phyloP scores from a whole-genome alignment of 2,113 vertebrate genomes.

The Gymnarchus niloticus region DNA sequence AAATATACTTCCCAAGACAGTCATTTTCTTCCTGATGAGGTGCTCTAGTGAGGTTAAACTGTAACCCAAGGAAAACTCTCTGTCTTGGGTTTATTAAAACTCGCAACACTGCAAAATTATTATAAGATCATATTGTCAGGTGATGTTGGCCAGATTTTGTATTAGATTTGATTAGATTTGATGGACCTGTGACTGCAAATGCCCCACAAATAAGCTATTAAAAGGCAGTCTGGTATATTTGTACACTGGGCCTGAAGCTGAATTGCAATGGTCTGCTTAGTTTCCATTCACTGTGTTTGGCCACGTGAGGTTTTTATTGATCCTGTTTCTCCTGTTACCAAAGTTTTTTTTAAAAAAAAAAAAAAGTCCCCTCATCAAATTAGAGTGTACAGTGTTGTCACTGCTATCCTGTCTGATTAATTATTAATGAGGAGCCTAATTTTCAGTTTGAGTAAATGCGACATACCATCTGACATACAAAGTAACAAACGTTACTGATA shows the following conservation, averaged over 20 bases:
- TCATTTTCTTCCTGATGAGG: too few relatives aligned
- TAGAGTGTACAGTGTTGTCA: not conserved
- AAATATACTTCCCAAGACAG: too few relatives aligned
- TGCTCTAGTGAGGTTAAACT: too few relatives aligned
- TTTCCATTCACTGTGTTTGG: not conserved
- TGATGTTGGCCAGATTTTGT: not conserved
- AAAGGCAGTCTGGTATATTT: not conserved
- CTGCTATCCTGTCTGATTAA: not conserved
- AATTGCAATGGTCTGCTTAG: not conserved
- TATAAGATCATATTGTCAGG: too few relatives aligned
- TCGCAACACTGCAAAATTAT: too few relatives aligned
- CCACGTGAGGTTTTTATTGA: not conserved
- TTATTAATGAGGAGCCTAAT: slow-evolving; percentile 9
- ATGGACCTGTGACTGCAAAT: not conserved
- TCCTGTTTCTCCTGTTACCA: not conserved
- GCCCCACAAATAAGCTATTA: not conserved
- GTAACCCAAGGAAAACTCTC: too few relatives aligned
- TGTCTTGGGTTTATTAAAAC: too few relatives aligned
- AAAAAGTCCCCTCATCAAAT: not conserved
- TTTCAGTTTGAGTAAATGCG: not conserved
- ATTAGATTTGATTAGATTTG: not conserved
- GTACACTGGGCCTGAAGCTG: not conserved
- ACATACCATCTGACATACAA: not conserved
- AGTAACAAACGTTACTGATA: too few relatives aligned
- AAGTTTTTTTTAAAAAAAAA: not conserved